A percentile compares a stretch with the other conserved stretches of the same genome.
Conservation (phyloP, 2,888 invertebrate species). For the Tenthredo scrophulariae region DNA sequence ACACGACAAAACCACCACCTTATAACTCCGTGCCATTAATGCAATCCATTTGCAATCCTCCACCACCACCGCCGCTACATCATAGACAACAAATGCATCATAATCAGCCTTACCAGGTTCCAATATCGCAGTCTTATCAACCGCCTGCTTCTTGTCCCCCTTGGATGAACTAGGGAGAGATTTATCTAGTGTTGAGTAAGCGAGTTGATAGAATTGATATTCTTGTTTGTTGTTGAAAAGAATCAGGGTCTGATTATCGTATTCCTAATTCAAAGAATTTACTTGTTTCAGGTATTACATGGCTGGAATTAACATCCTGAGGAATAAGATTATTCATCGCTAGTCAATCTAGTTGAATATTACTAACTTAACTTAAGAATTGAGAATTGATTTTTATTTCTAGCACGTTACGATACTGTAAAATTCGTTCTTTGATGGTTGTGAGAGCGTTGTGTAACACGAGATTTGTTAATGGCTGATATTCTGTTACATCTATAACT, state of each 20-base stretch:
- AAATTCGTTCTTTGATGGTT: neutral
- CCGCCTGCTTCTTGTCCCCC: constrained; percentile 68
- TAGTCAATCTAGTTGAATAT: neutral
- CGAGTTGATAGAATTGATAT: neutral
- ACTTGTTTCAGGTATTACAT: neutral
- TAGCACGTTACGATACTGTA: neutral
- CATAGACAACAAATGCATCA: constrained; percentile 65
- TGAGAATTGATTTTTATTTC: neutral
- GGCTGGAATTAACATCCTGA: neutral
- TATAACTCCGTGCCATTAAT: constrained; percentile 69
- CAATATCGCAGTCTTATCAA: constrained; percentile 69
- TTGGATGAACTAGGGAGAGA: constrained; percentile 67
- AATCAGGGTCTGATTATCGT: too few species aligned
- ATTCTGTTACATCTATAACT: neutral
- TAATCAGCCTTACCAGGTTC: constrained; percentile 67
- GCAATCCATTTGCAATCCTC: constrained; percentile 73
- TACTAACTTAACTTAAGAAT: neutral
- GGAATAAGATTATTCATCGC: neutral
- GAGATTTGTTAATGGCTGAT: neutral
- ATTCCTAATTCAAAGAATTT: neutral
- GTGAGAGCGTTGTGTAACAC: neutral
- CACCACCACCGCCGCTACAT: constrained; percentile 69
- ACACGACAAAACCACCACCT: constrained; percentile 68
- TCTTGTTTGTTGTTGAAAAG: neutral
- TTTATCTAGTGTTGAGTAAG: neutral